phyloP scores from a whole-genome alignment of 1,140 invertebrate genomes.

The Wiebesia pumilae region DNA sequence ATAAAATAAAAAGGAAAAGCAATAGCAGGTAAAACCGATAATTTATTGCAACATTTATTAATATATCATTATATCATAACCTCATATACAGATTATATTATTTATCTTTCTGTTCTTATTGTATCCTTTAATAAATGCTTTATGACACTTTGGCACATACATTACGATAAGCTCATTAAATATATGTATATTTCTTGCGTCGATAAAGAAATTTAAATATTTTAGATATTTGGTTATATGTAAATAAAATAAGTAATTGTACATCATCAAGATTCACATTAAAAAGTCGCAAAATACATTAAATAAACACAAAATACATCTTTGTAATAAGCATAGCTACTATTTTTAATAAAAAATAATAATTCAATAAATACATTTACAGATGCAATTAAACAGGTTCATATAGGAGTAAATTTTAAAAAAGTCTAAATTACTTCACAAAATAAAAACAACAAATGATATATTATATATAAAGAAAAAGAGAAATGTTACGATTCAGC shows the following conservation, averaged over 20 bases:
- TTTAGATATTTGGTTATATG: too few species aligned
- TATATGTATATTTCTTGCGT: background rate
- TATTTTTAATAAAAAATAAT: background rate
- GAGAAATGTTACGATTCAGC: background rate
- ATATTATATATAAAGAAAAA: too few species aligned
- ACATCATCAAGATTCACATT: background rate
- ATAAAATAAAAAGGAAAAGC: too few species aligned
- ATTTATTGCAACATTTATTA: conserved; percentile 56
- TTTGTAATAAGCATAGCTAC: background rate
- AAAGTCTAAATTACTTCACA: background rate
- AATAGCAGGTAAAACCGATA: too few species aligned
- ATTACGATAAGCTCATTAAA: conserved; percentile 9
- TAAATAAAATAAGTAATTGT: background rate
- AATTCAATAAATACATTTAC: background rate
- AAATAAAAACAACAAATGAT: background rate
- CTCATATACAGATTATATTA: conserved; percentile 42
- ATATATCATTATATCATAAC: conserved; percentile 54
- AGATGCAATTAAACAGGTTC: background rate
- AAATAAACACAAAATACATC: background rate
- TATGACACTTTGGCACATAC: conserved; percentile 48
- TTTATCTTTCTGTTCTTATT: conserved; percentile 19
- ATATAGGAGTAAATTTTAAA: background rate
- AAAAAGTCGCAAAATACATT: too few species aligned
- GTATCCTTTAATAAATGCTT: conserved; percentile 43
- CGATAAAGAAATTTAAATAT: background rate